A percentile compares a stretch with the other conserved stretches of the same genome.
Conservation (phyloP, 2,113 vertebrate species). For the Lota lota region DNA sequence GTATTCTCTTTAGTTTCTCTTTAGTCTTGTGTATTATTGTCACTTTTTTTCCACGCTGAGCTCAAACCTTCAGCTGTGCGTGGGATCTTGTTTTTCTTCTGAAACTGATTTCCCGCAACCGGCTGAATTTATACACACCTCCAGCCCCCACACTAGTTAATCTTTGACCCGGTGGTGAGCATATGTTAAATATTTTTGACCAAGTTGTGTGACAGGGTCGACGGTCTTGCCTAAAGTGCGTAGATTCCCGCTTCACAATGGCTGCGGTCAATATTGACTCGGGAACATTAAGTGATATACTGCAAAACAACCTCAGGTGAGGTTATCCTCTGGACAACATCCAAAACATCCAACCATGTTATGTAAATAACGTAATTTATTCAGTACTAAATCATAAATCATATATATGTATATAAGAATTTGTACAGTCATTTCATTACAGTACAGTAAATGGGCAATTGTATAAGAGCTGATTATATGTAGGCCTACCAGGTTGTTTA, state of each 20-base stretch:
- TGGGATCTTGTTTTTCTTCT: slow-evolving; percentile 25
- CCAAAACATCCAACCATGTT: too few relatives aligned
- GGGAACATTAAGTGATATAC: slow-evolving; percentile 47
- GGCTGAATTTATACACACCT: slow-evolving; percentile 59
- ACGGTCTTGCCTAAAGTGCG: slow-evolving; percentile 50
- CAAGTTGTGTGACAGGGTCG: slow-evolving; percentile 40
- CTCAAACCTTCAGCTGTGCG: neutral
- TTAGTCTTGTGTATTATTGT: neutral
- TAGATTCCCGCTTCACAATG: slow-evolving; percentile 51
- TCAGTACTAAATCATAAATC: too few relatives aligned
- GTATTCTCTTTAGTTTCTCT: slow-evolving; percentile 7
- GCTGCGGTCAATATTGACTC: slow-evolving; percentile 74
- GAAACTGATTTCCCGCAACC: slow-evolving; percentile 31
- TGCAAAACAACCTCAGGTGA: slow-evolving; percentile 46
- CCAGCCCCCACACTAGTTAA: slow-evolving; percentile 62
- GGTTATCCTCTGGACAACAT: too few relatives aligned
- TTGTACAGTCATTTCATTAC: too few relatives aligned
- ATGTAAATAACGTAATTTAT: too few relatives aligned
- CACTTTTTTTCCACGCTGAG: neutral
- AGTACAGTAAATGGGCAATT: too few relatives aligned
- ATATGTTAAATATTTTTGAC: slow-evolving; percentile 58
- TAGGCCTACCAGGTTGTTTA: too few relatives aligned
- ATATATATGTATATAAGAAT: too few relatives aligned
- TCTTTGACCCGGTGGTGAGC: slow-evolving; percentile 61
- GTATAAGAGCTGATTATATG: too few relatives aligned